Conservation (phyloP, 53 echinoderm and acorn worm genomes). For the Temnopleurus reevesii region DNA sequence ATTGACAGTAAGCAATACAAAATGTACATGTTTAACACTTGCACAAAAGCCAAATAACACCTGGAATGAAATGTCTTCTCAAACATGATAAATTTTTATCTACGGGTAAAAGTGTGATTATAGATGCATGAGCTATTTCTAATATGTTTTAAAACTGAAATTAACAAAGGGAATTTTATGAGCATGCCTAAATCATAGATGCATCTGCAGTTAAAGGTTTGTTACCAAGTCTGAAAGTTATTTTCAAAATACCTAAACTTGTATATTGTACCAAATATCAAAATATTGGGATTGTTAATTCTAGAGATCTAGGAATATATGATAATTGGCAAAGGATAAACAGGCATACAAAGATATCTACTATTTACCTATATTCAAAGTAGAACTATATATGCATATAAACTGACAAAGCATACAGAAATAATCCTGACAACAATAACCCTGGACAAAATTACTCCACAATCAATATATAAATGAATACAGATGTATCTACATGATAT, state of each 20-base stretch:
- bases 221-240: too few relatives aligned
- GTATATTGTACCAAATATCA: neutral
- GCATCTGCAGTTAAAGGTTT: too few relatives aligned
- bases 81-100: neutral
- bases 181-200: too few relatives aligned
- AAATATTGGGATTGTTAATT: neutral
- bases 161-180: too few relatives aligned
- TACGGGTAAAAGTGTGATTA: neutral
- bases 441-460: neutral
- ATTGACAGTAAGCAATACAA: neutral
- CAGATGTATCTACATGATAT: neutral
- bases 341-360: neutral
- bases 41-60: neutral
- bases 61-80: neutral
- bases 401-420: neutral
- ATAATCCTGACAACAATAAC: neutral
- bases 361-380: neutral
- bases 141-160: too few relatives aligned
- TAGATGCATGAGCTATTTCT: too few relatives aligned
- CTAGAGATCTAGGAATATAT: neutral
- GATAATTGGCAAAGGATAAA: neutral
- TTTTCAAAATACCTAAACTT: too few relatives aligned
- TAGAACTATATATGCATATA: neutral
- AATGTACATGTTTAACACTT: neutral
- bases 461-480: neutral